A percentile compares a stretch with the other conserved stretches of the same genome.
These are phyloP conservation scores for Bungarus multicinctus DNA, from an alignment of 2,113 vertebrate species.

Conservation along the genomic window DNA sequence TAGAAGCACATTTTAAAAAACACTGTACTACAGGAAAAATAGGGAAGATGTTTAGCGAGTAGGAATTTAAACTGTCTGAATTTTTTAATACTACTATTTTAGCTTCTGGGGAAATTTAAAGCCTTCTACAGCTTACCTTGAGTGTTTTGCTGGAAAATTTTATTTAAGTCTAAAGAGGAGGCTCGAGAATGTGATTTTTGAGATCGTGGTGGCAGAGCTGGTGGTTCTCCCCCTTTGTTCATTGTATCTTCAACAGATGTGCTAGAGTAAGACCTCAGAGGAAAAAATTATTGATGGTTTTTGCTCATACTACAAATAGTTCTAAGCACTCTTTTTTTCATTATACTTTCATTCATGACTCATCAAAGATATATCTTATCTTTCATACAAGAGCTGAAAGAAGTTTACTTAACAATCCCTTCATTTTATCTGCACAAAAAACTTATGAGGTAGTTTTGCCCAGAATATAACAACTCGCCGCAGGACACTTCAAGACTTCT, in stretches of 20 bases:
- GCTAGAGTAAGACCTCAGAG: slow-evolving; percentile 91
- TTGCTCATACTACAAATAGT: slow-evolving; percentile 29
- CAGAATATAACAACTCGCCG: neutral
- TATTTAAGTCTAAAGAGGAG: slow-evolving; percentile 97
- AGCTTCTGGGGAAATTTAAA: slow-evolving; percentile 6
- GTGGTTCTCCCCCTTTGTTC: slow-evolving; percentile 91
- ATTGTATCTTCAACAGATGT: slow-evolving; percentile 91
- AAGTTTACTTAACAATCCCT: neutral
- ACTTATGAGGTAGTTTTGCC: neutral
- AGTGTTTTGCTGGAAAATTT: slow-evolving; percentile 87
- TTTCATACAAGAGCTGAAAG: neutral
- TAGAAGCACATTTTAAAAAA: neutral
- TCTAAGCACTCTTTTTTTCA: neutral
- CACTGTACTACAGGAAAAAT: neutral
- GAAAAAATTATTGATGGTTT: slow-evolving; percentile 20
- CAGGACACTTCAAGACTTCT: neutral
- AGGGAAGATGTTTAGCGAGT: neutral
- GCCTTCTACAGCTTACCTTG: slow-evolving; percentile 70
- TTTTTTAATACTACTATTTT: neutral
- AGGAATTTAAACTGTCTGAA: neutral
- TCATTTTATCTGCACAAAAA: neutral
- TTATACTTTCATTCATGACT: neutral
- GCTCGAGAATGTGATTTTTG: slow-evolving; percentile 96
- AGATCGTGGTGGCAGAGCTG: slow-evolving; percentile 91
- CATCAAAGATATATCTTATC: neutral